Conservation (phyloP, 2,113 vertebrate genomes). For the Larimichthys polyactis region DNA sequence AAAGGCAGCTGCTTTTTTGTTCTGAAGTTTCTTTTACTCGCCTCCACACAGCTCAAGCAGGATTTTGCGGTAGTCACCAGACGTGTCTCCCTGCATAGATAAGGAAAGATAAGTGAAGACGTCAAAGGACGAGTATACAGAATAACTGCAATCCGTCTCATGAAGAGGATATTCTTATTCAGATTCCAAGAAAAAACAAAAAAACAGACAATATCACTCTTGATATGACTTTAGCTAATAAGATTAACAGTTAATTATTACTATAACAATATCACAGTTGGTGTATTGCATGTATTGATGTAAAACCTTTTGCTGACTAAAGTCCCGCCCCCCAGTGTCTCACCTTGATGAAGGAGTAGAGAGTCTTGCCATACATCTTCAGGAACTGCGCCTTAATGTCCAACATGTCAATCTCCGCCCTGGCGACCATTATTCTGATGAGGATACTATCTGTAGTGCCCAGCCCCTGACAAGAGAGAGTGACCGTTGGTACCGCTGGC, state of each 20-base stretch:
- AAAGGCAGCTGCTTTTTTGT: neutral
- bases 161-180: neutral
- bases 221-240: neutral
- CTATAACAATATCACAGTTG: neutral
- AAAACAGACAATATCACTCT: neutral
- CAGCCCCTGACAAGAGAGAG: conserved; percentile 84
- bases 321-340: conserved; percentile 17
- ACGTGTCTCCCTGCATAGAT: conserved; percentile 91
- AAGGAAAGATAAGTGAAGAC: conserved; percentile 35
- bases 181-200: conserved; percentile 1
- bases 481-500: neutral
- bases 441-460: conserved; percentile 94
- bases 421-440: conserved; percentile 95
- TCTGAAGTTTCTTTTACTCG: conserved; percentile 79
- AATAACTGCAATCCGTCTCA: neutral
- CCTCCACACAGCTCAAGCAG: conserved; percentile 92
- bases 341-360: conserved; percentile 98
- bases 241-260: neutral
- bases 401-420: conserved; percentile 94
- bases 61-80: conserved; percentile 95
- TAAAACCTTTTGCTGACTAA: conserved; percentile 7
- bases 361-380: conserved; percentile 91
- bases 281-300: conserved; percentile 19
- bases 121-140: neutral
- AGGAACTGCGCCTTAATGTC: conserved; percentile 92